Percentiles rank a stretch among this genome's conserved stretches.
phyloP scores from a whole-genome alignment of 2,888 invertebrate species.

The Dendrolimus houi region DNA sequence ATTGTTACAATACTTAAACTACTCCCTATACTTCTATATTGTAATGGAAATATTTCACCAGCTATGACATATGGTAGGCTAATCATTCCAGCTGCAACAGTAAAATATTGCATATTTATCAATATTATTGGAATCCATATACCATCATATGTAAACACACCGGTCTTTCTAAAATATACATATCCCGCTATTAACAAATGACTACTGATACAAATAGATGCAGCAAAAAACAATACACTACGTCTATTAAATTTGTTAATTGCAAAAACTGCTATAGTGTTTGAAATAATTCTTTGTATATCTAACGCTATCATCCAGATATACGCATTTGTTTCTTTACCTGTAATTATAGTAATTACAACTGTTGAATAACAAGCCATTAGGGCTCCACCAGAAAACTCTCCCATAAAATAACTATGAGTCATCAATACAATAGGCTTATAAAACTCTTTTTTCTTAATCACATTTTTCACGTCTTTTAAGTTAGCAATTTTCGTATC shows the following conservation, averaged over 20 bases:
- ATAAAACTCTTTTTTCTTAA: conserved; percentile 61
- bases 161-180: conserved; percentile 30
- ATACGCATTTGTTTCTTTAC: conserved; percentile 72
- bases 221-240: conserved; percentile 72
- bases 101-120: conserved; percentile 65
- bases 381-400: conserved; percentile 79
- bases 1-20: conserved; percentile 73
- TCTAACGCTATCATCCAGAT: conserved; percentile 79
- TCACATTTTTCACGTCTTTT: conserved; percentile 11
- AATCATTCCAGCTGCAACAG: conserved; percentile 70
- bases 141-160: conserved; percentile 26
- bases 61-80: conserved; percentile 81
- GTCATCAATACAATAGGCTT: conserved; percentile 75
- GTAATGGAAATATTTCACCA: conserved; percentile 79
- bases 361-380: conserved; percentile 79
- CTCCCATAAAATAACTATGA: conserved; percentile 74
- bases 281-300: conserved; percentile 69
- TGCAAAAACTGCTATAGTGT: conserved; percentile 71
- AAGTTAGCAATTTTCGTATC: conserved; percentile 13
- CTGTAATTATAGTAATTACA: conserved; percentile 69
- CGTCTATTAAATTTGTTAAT: conserved; percentile 74
- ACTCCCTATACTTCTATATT: conserved; percentile 74
- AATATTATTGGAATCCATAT: conserved; percentile 55
- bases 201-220: conserved; percentile 65
- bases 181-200: conserved; percentile 63